Base-by-base conservation (phyloP, 2,797 vertebrate genomes). In the Gephyroberyx darwinii region DNA sequence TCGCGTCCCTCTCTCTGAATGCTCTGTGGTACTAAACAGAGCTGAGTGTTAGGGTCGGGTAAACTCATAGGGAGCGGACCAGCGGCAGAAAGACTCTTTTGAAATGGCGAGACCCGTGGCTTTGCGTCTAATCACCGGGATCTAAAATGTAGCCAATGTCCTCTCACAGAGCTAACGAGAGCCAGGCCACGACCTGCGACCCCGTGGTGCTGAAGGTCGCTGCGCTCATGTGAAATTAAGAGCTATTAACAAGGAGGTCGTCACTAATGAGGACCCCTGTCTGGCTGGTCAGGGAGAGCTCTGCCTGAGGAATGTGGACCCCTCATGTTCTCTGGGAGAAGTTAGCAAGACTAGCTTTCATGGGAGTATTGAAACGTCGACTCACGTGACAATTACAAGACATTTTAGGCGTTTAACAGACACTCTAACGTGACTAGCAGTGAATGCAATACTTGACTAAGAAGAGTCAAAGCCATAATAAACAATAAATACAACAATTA, bases 21-120 rank as follows among this genome's bases (percentile, higher is more conserved):
- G 55, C 58, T 77, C 76, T 22, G 54, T 12, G 48, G 80, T 77
- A 63, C 81, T 86, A 82, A 88, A 79, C 78, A 55, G 74, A 87
- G 70, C 80, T 86, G 87, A 91, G 92, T 92, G 92, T 92, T 79
- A 87, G 78, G 92, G 91, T 93, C 81, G 90, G 65, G 84, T 92
- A 93, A 92, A 93, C 89, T 89, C 71, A 80, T 72, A 47, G 80
- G 76, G 82, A 86, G 85, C 61, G 55, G 62, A 58, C 69, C 37
- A 30, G 59, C 74, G 70, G 75, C 75, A 78, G 83, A 88, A 81
- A 78, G 84, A 76, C 68, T 61, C 82, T 84, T 89, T 88, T 77
- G 80, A 89, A 88, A 81, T 60, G 10, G 58, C 66, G 76, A 82
- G 37, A 71, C 74, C 64, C 79, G 60, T 77, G 66, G 85, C 85